These are phyloP conservation scores for Nephrotoma guestfalica DNA, from an alignment of 2,888 invertebrate genomes.

Conservation along the genomic window DNA sequence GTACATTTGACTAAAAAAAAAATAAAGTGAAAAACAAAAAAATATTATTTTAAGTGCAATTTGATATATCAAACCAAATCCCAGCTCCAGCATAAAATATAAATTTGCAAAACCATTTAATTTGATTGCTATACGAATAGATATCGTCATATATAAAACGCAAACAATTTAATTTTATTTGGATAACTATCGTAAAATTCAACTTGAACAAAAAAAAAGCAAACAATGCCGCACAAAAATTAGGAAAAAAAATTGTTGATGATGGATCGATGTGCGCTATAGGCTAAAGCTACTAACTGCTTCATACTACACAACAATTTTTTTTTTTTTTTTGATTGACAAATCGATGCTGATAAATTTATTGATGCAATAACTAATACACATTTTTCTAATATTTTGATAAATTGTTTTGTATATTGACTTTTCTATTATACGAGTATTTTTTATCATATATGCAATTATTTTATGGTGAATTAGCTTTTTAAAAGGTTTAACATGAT, in stretches of 20 bases:
- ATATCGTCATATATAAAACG: not conserved
- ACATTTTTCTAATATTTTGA: not conserved
- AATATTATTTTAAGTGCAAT: not conserved
- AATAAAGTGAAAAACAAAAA: too few relatives aligned
- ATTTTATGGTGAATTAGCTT: not conserved
- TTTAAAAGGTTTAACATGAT: not conserved
- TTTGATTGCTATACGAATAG: not conserved
- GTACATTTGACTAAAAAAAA: too few relatives aligned
- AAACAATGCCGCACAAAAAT: not conserved
- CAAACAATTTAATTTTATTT: not conserved
- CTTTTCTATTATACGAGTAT: not conserved
- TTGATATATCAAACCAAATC: not conserved
- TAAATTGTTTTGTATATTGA: not conserved
- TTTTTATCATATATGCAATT: not conserved
- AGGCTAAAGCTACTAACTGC: not conserved
- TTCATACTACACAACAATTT: not conserved
- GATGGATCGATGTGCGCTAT: not conserved
- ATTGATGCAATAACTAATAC: not conserved
- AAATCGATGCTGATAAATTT: not conserved
- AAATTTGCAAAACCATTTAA: not conserved
- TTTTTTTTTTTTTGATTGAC: not conserved
- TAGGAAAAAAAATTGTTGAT: not conserved
- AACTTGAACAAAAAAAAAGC: not conserved
- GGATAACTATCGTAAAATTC: not conserved
- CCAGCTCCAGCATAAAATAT: not conserved